Conservation (phyloP, 2,888 invertebrate genomes). For the Taphrorychus bicolor region DNA sequence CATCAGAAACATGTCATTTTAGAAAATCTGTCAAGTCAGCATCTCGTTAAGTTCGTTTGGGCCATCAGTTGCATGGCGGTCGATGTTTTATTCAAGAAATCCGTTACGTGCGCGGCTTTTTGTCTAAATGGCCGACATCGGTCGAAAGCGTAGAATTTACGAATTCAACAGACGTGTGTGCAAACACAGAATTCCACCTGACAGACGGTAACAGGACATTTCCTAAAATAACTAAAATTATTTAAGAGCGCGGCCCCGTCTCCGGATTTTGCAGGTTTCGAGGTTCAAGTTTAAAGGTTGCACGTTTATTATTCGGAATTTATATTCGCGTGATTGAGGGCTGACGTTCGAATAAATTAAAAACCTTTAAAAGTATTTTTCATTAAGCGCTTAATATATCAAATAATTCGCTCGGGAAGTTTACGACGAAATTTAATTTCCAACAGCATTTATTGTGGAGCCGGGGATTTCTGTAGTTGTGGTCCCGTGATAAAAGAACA, state of each 20-base stretch:
- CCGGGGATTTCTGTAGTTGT: slow-evolving; percentile 8
- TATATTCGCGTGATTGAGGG: slow-evolving; percentile 23
- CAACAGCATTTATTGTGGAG: slow-evolving; percentile 23
- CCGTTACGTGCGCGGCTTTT: slow-evolving; percentile 30
- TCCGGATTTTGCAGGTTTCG: not conserved
- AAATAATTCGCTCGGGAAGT: slow-evolving; percentile 20
- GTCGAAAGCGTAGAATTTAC: slow-evolving; percentile 44
- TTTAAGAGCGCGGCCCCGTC: not conserved
- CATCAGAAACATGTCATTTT: slow-evolving; percentile 20
- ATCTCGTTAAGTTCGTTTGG: slow-evolving; percentile 26
- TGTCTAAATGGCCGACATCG: slow-evolving; percentile 42
- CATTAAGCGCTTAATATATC: slow-evolving; percentile 17
- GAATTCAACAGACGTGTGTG: slow-evolving; percentile 47
- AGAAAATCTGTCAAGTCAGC: slow-evolving; percentile 36
- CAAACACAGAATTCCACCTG: slow-evolving; percentile 10
- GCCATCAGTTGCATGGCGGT: slow-evolving; percentile 31
- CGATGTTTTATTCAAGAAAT: slow-evolving; percentile 41
- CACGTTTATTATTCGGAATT: slow-evolving; percentile 13
- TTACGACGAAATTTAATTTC: slow-evolving; percentile 29
- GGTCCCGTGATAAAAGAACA: slow-evolving; percentile 12
- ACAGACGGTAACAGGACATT: not conserved
- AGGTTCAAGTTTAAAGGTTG: not conserved
- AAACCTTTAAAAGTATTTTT: slow-evolving; percentile 18
- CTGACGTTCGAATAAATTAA: slow-evolving; percentile 19
- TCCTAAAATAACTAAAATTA: slow-evolving; percentile 3